These are phyloP conservation scores for Cyrtorhinus lividipennis DNA, from an alignment of 1,140 invertebrate genomes.

Conservation along the genomic window DNA sequence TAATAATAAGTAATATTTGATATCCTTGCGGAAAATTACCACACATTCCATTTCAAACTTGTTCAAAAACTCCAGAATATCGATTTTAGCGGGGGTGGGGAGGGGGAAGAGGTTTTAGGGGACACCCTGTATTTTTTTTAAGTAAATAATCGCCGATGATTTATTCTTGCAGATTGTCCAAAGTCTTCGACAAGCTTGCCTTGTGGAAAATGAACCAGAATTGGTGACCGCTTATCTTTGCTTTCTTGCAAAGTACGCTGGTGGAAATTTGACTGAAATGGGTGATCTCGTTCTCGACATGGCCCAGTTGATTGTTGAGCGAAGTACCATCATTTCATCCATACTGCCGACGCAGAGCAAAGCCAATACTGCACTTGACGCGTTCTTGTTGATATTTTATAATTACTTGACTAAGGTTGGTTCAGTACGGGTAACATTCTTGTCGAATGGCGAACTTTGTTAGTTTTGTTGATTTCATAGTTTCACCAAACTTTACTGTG, in stretches of 20 bases:
- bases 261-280: constrained; percentile 33
- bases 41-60: too few species aligned
- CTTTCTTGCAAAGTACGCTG: constrained; percentile 62
- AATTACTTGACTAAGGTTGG: constrained; percentile 53
- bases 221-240: constrained; percentile 79
- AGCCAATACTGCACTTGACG: constrained; percentile 49
- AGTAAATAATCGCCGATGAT: too few species aligned
- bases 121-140: not conserved
- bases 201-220: constrained; percentile 74
- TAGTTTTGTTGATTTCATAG: not conserved
- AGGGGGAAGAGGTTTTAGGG: too few species aligned
- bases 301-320: constrained; percentile 80
- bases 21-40: too few species aligned
- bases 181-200: constrained; percentile 64
- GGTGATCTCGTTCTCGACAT: constrained; percentile 60
- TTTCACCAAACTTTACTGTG: not conserved
- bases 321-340: constrained; percentile 72
- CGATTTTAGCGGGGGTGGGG: too few species aligned
- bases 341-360: constrained; percentile 53
- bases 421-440: too few species aligned
- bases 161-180: constrained; percentile 34
- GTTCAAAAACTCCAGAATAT: too few species aligned
- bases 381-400: constrained; percentile 62
- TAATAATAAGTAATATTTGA: too few species aligned
- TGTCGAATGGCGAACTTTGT: constrained; percentile 2